Percentiles rank a stretch among this genome's conserved stretches.
Evolutionary conservation across 2,888 invertebrate species (phyloP).

Genomic region (Creontiades dilutus): DNA sequence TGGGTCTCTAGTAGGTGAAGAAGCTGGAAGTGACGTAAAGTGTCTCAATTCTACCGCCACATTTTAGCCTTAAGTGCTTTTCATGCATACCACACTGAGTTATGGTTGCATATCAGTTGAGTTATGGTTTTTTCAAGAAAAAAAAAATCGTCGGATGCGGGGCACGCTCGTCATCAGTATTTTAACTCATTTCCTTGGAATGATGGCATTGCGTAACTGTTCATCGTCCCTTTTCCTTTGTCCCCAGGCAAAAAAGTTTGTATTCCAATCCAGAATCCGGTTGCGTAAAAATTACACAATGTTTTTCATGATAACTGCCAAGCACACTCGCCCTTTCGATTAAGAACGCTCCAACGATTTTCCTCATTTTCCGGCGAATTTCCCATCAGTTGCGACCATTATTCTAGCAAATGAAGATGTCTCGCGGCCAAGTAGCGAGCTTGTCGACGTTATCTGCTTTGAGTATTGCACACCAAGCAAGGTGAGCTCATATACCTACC

Average conservation of each 20-base stretch:
- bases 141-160: too few species aligned
- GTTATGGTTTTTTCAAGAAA: too few species aligned
- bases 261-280: background rate
- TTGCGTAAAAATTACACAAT: slow-evolving; percentile 49
- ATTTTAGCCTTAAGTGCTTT: too few species aligned
- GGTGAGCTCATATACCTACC: background rate
- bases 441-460: background rate
- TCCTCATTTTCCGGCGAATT: background rate
- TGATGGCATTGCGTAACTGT: slow-evolving; percentile 15
- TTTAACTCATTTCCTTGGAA: background rate
- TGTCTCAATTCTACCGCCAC: too few species aligned
- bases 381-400: background rate
- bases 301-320: slow-evolving; percentile 34
- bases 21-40: too few species aligned
- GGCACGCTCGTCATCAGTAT: too few species aligned
- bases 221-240: background rate
- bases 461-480: background rate
- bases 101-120: too few species aligned
- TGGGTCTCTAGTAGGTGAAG: too few species aligned
- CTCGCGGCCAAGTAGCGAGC: background rate
- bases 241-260: background rate
- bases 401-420: slow-evolving; percentile 27
- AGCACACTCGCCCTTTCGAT: slow-evolving; percentile 5
- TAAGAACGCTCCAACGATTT: background rate
- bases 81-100: too few species aligned